Conservation (phyloP, 2,797 vertebrate genomes). For the Syngnathus acus region DNA sequence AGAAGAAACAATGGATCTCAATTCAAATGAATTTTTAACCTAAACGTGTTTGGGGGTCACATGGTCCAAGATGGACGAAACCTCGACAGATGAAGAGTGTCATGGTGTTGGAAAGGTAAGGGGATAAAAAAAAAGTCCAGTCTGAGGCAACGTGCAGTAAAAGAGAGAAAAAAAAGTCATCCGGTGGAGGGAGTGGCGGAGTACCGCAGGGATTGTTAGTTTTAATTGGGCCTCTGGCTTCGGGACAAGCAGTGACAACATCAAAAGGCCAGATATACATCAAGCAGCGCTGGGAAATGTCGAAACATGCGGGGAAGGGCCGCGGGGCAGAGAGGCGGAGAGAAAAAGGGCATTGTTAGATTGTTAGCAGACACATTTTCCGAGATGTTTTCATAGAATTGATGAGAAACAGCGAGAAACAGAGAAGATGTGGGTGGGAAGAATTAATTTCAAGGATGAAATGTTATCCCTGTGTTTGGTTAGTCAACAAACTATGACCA, state of each 20-base stretch:
- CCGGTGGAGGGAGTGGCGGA: constrained; percentile 20
- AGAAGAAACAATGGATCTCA: too few relatives aligned
- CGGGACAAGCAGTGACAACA: constrained; percentile 64
- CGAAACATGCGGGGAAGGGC: constrained; percentile 40
- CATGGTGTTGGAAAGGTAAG: constrained; percentile 8
- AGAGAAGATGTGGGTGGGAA: neutral
- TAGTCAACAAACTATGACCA: neutral
- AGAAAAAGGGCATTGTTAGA: constrained; percentile 20
- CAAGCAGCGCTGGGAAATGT: constrained; percentile 68
- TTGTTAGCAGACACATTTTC: constrained; percentile 16
- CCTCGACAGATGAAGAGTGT: neutral
- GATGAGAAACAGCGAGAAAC: neutral
- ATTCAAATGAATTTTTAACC: too few relatives aligned
- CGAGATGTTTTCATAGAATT: constrained; percentile 3
- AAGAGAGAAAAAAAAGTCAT: constrained; percentile 19
- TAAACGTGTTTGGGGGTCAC: too few relatives aligned
- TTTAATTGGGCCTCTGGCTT: constrained; percentile 73
- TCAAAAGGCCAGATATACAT: constrained; percentile 81
- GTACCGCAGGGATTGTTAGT: constrained; percentile 59
- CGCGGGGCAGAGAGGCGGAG: constrained; percentile 25
- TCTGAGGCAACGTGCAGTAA: constrained; percentile 20
- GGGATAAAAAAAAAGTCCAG: constrained; percentile 16
- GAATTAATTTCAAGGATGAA: constrained; percentile 6
- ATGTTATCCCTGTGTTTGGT: neutral
- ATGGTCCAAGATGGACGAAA: neutral